These are phyloP conservation scores for Sicus ferrugineus DNA, from an alignment of 2,888 invertebrate species.

Conservation along the genomic window DNA sequence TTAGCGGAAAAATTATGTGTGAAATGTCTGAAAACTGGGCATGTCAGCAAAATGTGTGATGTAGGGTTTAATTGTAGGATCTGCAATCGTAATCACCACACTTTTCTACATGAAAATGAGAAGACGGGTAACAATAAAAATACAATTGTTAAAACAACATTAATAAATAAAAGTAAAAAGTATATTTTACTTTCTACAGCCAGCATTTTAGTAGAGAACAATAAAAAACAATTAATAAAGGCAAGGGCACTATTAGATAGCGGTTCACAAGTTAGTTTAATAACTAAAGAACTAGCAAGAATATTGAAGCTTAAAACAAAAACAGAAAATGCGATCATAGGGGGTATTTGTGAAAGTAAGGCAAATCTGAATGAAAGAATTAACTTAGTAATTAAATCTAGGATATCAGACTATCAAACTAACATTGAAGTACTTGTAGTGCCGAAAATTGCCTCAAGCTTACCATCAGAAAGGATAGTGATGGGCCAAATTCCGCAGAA, in stretches of 20 bases:
- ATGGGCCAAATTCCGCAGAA: neutral
- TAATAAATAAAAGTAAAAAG: neutral
- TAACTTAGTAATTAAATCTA: constrained; percentile 1
- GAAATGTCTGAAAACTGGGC: constrained; percentile 7
- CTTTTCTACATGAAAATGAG: constrained; percentile 2
- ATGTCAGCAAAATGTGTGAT: neutral
- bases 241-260: constrained; percentile 3
- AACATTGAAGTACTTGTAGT: neutral
- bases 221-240: neutral
- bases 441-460: neutral
- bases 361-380: constrained; percentile 1
- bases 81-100: neutral
- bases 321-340: neutral
- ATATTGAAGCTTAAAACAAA: neutral
- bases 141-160: neutral
- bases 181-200: neutral
- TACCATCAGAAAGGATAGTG: constrained; percentile 1
- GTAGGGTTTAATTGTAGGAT: neutral
- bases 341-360: neutral
- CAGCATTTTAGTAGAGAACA: neutral
- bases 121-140: neutral
- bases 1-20: constrained; percentile 4
- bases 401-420: neutral
- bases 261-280: neutral
- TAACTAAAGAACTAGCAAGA: neutral